Evolutionary conservation across 2,113 vertebrate genomes (phyloP).

Genomic region (Phylloscopus trochiloides): DNA sequence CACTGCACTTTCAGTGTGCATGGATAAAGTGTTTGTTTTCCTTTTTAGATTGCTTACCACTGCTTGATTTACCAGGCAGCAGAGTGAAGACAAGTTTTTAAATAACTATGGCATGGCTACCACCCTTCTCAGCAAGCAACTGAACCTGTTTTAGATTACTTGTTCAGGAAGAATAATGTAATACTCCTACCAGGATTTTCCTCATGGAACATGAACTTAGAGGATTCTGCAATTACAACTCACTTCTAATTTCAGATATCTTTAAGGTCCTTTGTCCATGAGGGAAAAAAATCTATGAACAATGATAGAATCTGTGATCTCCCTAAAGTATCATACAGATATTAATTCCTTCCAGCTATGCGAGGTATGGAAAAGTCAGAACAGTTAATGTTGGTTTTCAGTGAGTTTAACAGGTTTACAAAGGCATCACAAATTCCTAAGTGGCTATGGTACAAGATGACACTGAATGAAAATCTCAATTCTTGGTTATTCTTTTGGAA

Average conservation of each 20-base stretch:
- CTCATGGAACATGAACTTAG: neutral
- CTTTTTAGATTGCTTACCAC: constrained; percentile 45
- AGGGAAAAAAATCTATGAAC: neutral
- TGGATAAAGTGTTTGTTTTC: constrained; percentile 67
- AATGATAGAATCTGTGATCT: neutral
- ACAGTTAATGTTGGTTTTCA: neutral
- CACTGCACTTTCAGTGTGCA: constrained; percentile 47
- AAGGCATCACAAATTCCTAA: neutral
- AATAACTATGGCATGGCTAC: constrained; percentile 54
- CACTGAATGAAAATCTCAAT: neutral
- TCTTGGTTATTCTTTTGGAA: neutral
- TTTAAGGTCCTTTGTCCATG: neutral
- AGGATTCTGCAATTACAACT: neutral
- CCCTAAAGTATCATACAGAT: neutral
- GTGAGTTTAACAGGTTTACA: neutral
- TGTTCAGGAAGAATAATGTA: neutral
- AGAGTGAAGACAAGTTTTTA: constrained; percentile 66
- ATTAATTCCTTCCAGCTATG: neutral
- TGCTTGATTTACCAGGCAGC: constrained; percentile 66
- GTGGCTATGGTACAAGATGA: neutral
- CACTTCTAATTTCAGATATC: neutral
- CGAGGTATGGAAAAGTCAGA: neutral
- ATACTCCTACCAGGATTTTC: neutral
- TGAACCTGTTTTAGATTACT: constrained; percentile 7
- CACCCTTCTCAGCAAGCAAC: constrained; percentile 31